These are phyloP conservation scores for Zapus hudsonius DNA, from an alignment of 2,113 vertebrate genomes.

Conservation along the genomic window DNA sequence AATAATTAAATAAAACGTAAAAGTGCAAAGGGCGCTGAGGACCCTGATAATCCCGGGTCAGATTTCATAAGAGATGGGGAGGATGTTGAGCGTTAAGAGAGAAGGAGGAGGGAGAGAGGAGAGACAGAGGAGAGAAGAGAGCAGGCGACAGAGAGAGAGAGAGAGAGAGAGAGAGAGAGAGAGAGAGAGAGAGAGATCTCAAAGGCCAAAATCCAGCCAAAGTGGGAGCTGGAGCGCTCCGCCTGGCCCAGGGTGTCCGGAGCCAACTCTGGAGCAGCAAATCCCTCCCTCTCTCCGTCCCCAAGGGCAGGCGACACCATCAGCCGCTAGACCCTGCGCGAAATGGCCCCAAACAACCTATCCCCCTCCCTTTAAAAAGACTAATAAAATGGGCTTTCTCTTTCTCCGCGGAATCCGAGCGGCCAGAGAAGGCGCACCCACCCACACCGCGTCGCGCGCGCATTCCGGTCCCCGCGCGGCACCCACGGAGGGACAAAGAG, in stretches of 20 bases:
- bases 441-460: not conserved
- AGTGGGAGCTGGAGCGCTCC: not conserved
- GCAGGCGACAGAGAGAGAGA: not conserved
- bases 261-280: not conserved
- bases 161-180: not conserved
- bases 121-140: no score
- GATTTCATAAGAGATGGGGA: slow-evolving; percentile 38
- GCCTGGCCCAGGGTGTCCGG: not conserved
- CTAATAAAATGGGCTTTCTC: not conserved
- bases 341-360: not conserved
- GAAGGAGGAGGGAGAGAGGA: no score
- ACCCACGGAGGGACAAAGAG: slow-evolving; percentile 42
- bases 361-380: not conserved
- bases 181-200: not conserved
- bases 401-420: not conserved
- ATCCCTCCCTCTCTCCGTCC: no score
- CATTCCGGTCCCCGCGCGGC: not conserved
- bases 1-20: slow-evolving; percentile 68
- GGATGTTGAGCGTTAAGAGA: not conserved
- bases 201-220: slow-evolving; percentile 30
- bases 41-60: slow-evolving; percentile 56
- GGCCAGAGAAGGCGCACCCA: not conserved
- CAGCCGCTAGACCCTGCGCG: not conserved
- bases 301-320: not conserved
- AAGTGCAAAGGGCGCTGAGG: slow-evolving; percentile 65